Percentiles rank a stretch among this genome's conserved stretches.
Evolutionary conservation across 2,888 invertebrate genomes (phyloP).

Genomic region (Ptychoptera contaminata): DNA sequence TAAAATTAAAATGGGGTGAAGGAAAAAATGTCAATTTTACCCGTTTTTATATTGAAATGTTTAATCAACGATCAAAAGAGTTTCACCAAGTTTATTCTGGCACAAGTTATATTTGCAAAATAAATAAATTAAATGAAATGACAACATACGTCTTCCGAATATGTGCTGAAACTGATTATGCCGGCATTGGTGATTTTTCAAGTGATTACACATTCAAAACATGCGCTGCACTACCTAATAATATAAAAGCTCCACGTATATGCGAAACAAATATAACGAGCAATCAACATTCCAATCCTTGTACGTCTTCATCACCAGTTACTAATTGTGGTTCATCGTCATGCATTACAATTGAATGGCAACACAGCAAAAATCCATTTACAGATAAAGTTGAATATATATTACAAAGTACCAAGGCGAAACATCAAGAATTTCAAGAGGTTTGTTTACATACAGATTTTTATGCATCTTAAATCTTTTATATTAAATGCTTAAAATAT

Average conservation of each 20-base stretch:
- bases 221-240: slow-evolving; percentile 61
- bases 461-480: neutral
- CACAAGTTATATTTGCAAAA: slow-evolving; percentile 57
- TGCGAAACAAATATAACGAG: slow-evolving; percentile 27
- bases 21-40: slow-evolving; percentile 54
- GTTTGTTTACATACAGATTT: too few relatives aligned
- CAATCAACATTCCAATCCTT: neutral
- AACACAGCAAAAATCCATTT: slow-evolving; percentile 38
- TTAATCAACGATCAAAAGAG: slow-evolving; percentile 44
- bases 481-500: slow-evolving; percentile 1
- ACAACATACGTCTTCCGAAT: slow-evolving; percentile 73
- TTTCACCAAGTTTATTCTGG: slow-evolving; percentile 65
- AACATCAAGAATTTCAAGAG: slow-evolving; percentile 46
- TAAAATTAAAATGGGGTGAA: slow-evolving; percentile 79
- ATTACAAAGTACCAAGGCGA: slow-evolving; percentile 47
- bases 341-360: slow-evolving; percentile 43
- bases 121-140: slow-evolving; percentile 66
- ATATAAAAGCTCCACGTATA: slow-evolving; percentile 55
- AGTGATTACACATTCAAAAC: slow-evolving; percentile 54
- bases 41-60: slow-evolving; percentile 73
- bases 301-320: neutral
- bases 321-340: neutral
- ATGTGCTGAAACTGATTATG: slow-evolving; percentile 65
- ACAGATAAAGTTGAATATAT: slow-evolving; percentile 56
- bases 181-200: slow-evolving; percentile 69